Conservation (phyloP, 2,888 invertebrate species). For the Protonemura montana region DNA sequence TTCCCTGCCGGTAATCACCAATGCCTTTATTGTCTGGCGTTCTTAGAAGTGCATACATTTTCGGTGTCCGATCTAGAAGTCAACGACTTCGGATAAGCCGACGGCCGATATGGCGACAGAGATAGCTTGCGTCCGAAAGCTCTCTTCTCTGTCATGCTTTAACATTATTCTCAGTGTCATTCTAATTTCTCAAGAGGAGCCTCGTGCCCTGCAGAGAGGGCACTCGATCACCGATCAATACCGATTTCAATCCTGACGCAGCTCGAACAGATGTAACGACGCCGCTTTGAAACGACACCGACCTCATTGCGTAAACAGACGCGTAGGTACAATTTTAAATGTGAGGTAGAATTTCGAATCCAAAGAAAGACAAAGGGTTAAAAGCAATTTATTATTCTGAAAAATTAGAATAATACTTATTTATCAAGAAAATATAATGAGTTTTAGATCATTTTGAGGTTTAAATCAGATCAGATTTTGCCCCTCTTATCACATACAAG, state of each 20-base stretch:
- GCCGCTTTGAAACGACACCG: no score
- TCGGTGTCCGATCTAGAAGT: background rate
- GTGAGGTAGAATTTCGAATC: no score
- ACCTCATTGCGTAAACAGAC: no score
- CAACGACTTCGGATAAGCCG: background rate
- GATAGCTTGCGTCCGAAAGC: background rate
- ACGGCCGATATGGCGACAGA: background rate
- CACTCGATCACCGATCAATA: background rate
- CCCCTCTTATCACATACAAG: no score
- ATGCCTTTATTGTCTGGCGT: background rate
- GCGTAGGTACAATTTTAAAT: no score
- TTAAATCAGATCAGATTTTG: no score
- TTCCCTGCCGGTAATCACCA: background rate
- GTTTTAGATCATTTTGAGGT: no score
- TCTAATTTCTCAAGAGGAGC: background rate
- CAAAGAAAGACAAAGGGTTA: no score
- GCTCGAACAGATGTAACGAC: background rate
- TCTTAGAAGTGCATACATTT: background rate
- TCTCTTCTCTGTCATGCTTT: background rate
- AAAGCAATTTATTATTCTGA: no score
- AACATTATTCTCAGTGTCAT: background rate
- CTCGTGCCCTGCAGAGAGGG: background rate
- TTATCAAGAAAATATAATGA: no score
- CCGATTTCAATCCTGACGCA: background rate
- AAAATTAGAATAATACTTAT: no score